Evolutionary conservation across 2,113 vertebrate genomes (phyloP), one percentile per base, ranked within the genome.

Genomic region (Rhipidura dahli): DNA sequence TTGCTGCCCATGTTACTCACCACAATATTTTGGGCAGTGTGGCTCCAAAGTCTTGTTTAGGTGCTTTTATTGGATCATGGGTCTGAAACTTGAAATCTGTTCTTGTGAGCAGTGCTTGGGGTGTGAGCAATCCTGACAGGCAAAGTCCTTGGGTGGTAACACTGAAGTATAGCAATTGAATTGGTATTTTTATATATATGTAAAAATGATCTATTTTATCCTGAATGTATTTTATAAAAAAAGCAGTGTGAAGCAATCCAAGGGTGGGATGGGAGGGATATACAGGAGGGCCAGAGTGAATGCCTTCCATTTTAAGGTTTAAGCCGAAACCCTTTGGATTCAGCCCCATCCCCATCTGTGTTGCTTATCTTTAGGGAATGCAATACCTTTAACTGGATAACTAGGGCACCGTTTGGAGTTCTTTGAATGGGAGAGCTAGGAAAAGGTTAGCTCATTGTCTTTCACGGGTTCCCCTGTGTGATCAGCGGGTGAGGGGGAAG

Each of bases 21-120:
- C 2, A 1, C 8, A 6, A 4, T 23, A 66, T 60, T 44, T 33
- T 0, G 6, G 89, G 61, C 83, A 10, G 15, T 4, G 21, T 0
- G 1, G 49, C 11, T 54, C 50, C 26, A 50, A 3, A 5, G 56
- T 59, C 59, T 53, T 33, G 8, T 40, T 35, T 30, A 14, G 61
- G 44, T 39, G 23, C 70, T 63, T 35, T 83, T 37, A 6, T 44
- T 59, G 42, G 42, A 45, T 78, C 4, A 4, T 2, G 7, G 37
- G 23, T 22, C 40, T 65, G 27, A 40, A 76, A 68, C 26, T 27
- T 56, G 49, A 11, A 56, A 2, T 71, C 16, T 70, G 21, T 13
- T 15, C 56, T 40, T 45, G 24, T 33, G 64, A 51, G 78, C 71
- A 20, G 2, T 6, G 13, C 15, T 73, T 54, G 51, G 35, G 35